phyloP scores from a whole-genome alignment of 2,797 vertebrate genomes.

The Syncerus caffer region DNA sequence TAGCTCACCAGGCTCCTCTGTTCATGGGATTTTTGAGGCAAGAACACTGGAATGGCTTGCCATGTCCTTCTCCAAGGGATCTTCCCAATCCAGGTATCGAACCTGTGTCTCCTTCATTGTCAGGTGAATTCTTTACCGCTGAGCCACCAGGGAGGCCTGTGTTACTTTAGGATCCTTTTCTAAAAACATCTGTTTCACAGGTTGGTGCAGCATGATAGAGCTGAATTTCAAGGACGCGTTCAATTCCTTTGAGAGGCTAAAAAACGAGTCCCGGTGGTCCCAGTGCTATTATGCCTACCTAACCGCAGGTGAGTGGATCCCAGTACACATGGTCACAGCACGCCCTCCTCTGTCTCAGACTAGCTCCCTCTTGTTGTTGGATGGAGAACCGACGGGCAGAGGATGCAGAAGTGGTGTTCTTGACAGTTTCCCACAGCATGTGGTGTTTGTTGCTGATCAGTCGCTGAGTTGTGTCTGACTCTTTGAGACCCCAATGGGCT shows the following conservation, averaged over 20 bases:
- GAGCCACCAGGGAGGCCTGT: not conserved
- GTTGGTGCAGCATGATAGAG: constrained; percentile 99
- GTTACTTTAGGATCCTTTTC: not conserved
- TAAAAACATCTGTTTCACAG: constrained; percentile 78
- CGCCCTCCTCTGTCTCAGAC: rapidly evolving
- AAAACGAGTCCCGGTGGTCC: constrained; percentile 97
- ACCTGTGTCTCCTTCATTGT: not conserved
- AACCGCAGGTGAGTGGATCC: constrained; percentile 89
- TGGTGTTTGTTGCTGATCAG: not conserved
- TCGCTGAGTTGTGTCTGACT: not conserved
- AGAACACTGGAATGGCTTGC: not conserved
- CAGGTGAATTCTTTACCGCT: not conserved
- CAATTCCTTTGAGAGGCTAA: constrained; percentile 94
- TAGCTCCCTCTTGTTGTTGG: rapidly evolving
- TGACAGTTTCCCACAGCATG: rapidly evolving
- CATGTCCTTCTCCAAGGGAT: not conserved
- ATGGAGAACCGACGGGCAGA: rapidly evolving
- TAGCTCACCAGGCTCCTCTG: not conserved
- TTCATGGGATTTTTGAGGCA: not conserved
- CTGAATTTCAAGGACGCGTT: constrained; percentile 95
- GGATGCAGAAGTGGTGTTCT: rapidly evolving
- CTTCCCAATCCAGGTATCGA: not conserved
- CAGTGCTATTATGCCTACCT: constrained; percentile 99
- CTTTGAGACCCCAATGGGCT: not conserved
- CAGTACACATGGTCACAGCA: rapidly evolving